A percentile compares a stretch with the other conserved stretches of the same genome.
phyloP scores from a whole-genome alignment of 2,113 vertebrate genomes.

The Pomatorhinus ruficollis region DNA sequence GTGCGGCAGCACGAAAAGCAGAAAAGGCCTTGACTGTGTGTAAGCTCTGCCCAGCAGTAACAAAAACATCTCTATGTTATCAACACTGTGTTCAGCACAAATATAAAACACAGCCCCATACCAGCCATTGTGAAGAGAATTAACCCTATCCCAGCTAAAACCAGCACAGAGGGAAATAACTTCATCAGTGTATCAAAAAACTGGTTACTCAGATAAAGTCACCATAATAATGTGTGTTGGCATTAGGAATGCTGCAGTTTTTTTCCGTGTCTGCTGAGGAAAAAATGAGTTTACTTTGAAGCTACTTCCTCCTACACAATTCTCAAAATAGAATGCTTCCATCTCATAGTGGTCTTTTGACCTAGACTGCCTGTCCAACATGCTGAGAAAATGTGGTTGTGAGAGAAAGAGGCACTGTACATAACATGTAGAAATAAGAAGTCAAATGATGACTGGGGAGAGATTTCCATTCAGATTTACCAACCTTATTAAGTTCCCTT shows the following conservation, averaged over 20 bases:
- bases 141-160: not conserved
- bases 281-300: not conserved
- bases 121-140: not conserved
- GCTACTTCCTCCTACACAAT: not conserved
- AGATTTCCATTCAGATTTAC: not conserved
- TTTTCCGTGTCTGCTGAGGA: not conserved
- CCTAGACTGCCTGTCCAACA: not conserved
- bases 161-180: not conserved
- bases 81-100: not conserved
- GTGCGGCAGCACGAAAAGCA: not conserved
- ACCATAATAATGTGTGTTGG: rapidly evolving
- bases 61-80: not conserved
- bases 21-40: not conserved
- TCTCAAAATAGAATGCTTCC: not conserved
- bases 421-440: not conserved
- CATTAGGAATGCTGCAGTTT: not conserved
- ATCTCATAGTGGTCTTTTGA: not conserved
- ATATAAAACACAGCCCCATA: not conserved
- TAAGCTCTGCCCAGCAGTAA: not conserved
- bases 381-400: not conserved
- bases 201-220: not conserved
- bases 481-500: not conserved
- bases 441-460: not conserved
- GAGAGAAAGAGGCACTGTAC: not conserved
- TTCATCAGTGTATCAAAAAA: not conserved